Evolutionary conservation across 2,888 invertebrate genomes (phyloP), one percentile per base, ranked within the genome.

Genomic region (Platerodrilus igneus): DNA sequence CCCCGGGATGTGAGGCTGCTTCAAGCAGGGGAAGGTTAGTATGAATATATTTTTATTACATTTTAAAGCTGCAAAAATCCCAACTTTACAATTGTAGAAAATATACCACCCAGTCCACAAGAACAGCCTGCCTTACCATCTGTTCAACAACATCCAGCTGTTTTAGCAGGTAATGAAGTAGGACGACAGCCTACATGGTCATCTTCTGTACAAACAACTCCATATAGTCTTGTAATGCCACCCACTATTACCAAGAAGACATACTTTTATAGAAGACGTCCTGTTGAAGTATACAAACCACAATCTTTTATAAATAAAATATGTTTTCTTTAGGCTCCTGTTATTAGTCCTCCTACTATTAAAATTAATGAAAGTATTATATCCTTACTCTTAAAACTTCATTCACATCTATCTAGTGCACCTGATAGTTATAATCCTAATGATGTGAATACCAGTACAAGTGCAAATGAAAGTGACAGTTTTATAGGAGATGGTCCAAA

Each of bases 291-390:
- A 48, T 46, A 2, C 14, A 8, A 4, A 3, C 9, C 4, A 10
- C 1, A 16, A 6, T 37, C 7, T 8, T 22, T 23, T 5, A 14
- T 10, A 11, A 15, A 10, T 16, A 19, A 14, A n/a, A 31, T 15
- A 27, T 22, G 25, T 22, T 41, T 29, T 25, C 41, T 46, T 14
- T 17, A 64, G 62, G 58, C 57, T 13, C 35, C 52, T 9, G 56
- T 38, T 17, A 45, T 57, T 14, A 61, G 58, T 45, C 62, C 63
- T n/a, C 63, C 63, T 1, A 58, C 60, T 6, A 60, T 64, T 1
- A 61, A 63, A 52, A 76, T 89, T 36, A 86, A 87, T 57, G 91
- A 92, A 66, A 94, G 91, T 44, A 86, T 96, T 47, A 81, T 96
- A 52, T 91, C 93, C 0, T 70, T 95, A 32, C 72, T 96, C 25